Evolutionary conservation across 2,888 invertebrate genomes (phyloP), one percentile per base, ranked within the genome.

Genomic region (Plagiodera versicolora): DNA sequence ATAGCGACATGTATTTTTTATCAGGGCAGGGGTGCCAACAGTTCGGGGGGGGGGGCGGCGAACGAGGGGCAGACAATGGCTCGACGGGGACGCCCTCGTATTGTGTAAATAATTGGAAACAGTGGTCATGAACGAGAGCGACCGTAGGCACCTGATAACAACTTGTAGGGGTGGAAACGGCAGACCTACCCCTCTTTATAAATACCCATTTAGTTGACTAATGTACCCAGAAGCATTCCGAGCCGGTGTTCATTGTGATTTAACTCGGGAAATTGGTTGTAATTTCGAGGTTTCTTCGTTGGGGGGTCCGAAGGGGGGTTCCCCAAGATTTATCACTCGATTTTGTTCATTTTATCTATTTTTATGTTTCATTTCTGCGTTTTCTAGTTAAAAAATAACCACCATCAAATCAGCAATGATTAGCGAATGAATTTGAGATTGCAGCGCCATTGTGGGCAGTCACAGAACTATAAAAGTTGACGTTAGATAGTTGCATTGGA

Each of bases 91-190:
- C 69, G 72, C 68, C 39, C 68, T 70, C 62, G 74, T 70, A 75
- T 75, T 75, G 75, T 75, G 75, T 72, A 74, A 74, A 75, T 75
- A 76, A 77, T 77, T 77, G 76, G 74, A 74, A 76, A 74, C 75
- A 76, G 75, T 74, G 75, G 75, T 75, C 75, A 74, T 74, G 74
- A 75, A 64, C 67, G 65, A 35, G 19, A 28, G 52, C 52, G 39
- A 35, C 19, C 35, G 39, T 11, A 67, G 70, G 69, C 73, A 74
- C 74, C 74, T 74, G 74, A 74, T 72, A 72, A 72, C 72, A 72
- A 71, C 71, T 70, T 70, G 71, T 70, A 70, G 67, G 69, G 69
- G 63, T 49, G 52, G 56, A 53, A 54, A 52, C 54, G 53, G 54
- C 63, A 60, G 64, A 63, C 63, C 64, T 56, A 52, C 44, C 65